Base-by-base conservation (phyloP, 2,888 invertebrate species). In the Rotaria magnacalcarata region DNA sequence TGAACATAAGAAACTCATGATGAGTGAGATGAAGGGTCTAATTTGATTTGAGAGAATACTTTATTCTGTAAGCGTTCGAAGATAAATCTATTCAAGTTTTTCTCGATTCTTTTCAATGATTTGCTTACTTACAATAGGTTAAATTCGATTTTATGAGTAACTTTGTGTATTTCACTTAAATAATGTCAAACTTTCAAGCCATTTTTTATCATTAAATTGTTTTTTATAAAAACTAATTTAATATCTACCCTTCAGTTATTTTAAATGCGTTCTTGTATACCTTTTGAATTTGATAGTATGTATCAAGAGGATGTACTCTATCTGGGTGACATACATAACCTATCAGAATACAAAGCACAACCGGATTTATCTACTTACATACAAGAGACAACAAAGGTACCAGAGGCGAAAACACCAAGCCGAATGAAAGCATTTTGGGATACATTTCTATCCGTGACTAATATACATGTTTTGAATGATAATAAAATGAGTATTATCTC, bases 331-430 rank as follows among this genome's bases (percentile, higher is more conserved):
- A 5, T 47, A 4, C 19, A 24, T 14, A n/a, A 7, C 0, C n/a
- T 80, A 4, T 47, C 80, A 24, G 80, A 80, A n/a, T 80, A 47
- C 34, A 47, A 80, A 80, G 21, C 80, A 47, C 80, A 80, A 47
- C 47, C 80, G 14, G 80, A 80, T 80, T 41, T 47, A 1, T 11
- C 47, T 2, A 47, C 80, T 2, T 80, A 80, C 19, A n/a, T 80
- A 41, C 80, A 80, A 80, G n/a, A 80, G 24, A 80, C 80, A n/a
- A 80, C 80, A 8, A 47, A 47, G 19, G 80, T 80, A 11, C 80
- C 80, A n/a, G 80, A 80, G 21, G 7, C 34, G 7, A 19, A 7
- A 21, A 41, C 16, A 19, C 5, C n/a, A 41, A 6, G 16, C 8
- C 41, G 41, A 41, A 74, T 74, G 80, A 80, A 47, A 80, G 24